These are phyloP conservation scores for Microctonus brassicae DNA, from an alignment of 2,888 invertebrate genomes.

Conservation along the genomic window DNA sequence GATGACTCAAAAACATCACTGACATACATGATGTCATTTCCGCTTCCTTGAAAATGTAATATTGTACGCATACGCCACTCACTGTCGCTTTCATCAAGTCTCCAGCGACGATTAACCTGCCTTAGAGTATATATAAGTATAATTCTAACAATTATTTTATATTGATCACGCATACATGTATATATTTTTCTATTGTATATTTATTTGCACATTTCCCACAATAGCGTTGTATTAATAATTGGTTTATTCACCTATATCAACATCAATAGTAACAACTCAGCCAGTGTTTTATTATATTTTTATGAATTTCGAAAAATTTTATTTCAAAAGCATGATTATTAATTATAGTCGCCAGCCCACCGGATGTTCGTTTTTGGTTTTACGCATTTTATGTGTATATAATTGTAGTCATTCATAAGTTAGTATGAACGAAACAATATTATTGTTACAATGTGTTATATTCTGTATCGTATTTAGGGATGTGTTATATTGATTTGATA, in stretches of 20 bases:
- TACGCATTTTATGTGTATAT: background rate
- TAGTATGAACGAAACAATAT: background rate
- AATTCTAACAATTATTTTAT: slow-evolving; percentile 8
- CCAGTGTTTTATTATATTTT: background rate
- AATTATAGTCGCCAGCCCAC: background rate
- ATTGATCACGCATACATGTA: background rate
- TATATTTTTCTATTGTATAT: background rate
- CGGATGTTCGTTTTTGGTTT: background rate
- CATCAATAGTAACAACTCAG: background rate
- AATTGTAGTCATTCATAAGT: background rate
- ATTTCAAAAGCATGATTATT: background rate
- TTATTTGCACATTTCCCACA: background rate
- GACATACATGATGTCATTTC: slow-evolving; percentile 32
- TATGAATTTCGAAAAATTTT: background rate
- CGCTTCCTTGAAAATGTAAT: slow-evolving; percentile 31
- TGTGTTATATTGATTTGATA: background rate
- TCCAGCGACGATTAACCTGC: background rate
- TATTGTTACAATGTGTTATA: background rate
- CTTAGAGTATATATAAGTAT: background rate
- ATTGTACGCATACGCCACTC: slow-evolving; percentile 7
- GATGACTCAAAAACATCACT: slow-evolving; percentile 33
- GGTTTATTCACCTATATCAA: background rate
- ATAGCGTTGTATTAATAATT: background rate
- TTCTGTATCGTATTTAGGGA: background rate
- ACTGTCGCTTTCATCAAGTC: slow-evolving; percentile 14